Percentiles rank a stretch among this genome's conserved stretches.
Conservation (phyloP, 92 coral and sea anemone species). For the Zoanthus sansibaricus region DNA sequence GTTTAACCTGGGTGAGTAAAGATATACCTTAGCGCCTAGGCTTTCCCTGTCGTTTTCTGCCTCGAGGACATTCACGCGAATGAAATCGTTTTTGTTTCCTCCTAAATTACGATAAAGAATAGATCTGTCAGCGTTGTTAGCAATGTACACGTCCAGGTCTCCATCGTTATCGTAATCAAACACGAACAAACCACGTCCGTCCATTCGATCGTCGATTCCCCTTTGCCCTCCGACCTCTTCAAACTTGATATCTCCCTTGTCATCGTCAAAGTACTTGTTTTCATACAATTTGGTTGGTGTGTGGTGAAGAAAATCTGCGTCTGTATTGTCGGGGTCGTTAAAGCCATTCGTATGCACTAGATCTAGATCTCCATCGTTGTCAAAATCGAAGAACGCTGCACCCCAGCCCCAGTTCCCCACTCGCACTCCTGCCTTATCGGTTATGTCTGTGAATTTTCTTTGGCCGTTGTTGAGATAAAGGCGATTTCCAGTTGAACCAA, state of each 20-base stretch:
- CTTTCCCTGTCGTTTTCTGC: constrained; percentile 87
- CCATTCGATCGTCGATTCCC: constrained; percentile 87
- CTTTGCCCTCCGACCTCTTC: constrained; percentile 73
- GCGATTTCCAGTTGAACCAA: constrained; percentile 95
- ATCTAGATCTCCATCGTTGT: constrained; percentile 98
- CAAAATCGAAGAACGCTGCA: constrained; percentile 93
- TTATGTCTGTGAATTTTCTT: constrained; percentile 88
- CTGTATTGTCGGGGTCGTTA: constrained; percentile 96
- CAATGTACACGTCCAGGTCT: constrained; percentile 90
- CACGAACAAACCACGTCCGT: constrained; percentile 92
- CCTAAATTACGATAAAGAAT: constrained; percentile 93
- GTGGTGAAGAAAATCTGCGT: constrained; percentile 95
- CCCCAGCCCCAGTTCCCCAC: constrained; percentile 99
- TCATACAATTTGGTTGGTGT: constrained; percentile 85
- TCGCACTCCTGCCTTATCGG: constrained; percentile 85
- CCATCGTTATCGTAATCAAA: constrained; percentile 99
- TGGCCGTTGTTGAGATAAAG: constrained; percentile 81
- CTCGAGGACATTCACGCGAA: constrained; percentile 90
- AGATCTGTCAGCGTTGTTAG: constrained; percentile 83
- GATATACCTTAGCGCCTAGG: constrained; percentile 84
- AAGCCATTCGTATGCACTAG: constrained; percentile 95
- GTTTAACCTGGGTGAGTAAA: constrained; percentile 81
- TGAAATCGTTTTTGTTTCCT: constrained; percentile 85
- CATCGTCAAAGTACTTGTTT: constrained; percentile 84
- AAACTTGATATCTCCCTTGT: constrained; percentile 68